Evolutionary conservation across 2,888 invertebrate genomes (phyloP).

Genomic region (Nomada lathburiana): DNA sequence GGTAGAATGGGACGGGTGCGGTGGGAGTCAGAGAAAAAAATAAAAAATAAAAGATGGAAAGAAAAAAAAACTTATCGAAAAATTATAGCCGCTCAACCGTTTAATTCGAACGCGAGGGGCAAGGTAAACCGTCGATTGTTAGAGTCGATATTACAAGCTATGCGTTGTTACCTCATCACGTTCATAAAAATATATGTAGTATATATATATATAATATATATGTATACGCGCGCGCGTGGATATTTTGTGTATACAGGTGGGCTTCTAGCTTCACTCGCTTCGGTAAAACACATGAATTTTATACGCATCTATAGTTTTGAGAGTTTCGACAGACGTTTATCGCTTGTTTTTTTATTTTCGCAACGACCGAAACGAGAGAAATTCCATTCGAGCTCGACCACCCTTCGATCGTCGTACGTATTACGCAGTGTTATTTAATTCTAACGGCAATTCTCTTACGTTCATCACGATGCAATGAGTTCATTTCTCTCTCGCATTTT

Average conservation of each 20-base stretch:
- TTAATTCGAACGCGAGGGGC: conserved; percentile 78
- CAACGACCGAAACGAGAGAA: conserved; percentile 66
- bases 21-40: conserved; percentile 49
- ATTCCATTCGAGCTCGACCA: conserved; percentile 64
- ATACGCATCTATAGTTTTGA: conserved; percentile 52
- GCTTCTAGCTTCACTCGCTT: conserved; percentile 72
- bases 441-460: conserved; percentile 56
- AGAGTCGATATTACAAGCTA: conserved; percentile 81
- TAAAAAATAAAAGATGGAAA: conserved; percentile 41
- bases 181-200: conserved; percentile 83
- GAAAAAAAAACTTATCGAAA: conserved; percentile 59
- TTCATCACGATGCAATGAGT: conserved; percentile 47
- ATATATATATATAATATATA: conserved; percentile 81
- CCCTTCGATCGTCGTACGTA: conserved; percentile 65
- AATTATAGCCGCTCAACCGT: conserved; percentile 73
- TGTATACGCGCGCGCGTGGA: conserved; percentile 76
- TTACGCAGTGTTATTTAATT: conserved; percentile 56
- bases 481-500: too few relatives aligned
- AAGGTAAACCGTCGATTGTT: conserved; percentile 75
- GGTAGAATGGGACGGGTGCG: not conserved
- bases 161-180: conserved; percentile 82
- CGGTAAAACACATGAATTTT: conserved; percentile 71
- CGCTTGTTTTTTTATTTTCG: conserved; percentile 31
- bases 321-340: conserved; percentile 52
- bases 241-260: conserved; percentile 69